phyloP scores from a whole-genome alignment of 2,113 vertebrate genomes.

The Albula goreensis region DNA sequence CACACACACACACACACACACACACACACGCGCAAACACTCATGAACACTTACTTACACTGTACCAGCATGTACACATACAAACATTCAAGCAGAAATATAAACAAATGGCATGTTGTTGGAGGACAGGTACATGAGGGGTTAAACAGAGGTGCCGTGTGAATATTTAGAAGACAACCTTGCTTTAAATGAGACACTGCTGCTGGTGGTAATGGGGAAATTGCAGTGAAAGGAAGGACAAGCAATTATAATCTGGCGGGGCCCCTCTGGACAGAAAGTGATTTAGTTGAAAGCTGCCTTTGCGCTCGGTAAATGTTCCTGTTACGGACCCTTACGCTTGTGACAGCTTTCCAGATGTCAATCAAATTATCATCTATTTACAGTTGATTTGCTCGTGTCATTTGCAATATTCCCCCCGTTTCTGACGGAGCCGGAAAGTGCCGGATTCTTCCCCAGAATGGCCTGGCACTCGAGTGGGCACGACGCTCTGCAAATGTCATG shows the following conservation, averaged over 20 bases:
- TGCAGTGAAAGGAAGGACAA: constrained; percentile 98
- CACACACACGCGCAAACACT: neutral
- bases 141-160: constrained; percentile 81
- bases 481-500: constrained; percentile 97
- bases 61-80: neutral
- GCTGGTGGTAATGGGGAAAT: constrained; percentile 98
- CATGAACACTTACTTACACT: neutral
- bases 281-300: constrained; percentile 96
- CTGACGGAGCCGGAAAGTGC: constrained; percentile 89
- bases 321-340: constrained; percentile 84
- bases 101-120: neutral
- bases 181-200: constrained; percentile 93
- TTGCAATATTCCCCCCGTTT: constrained; percentile 94
- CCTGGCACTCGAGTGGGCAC: constrained; percentile 82
- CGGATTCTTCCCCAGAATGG: constrained; percentile 80
- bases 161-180: constrained; percentile 92
- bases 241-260: constrained; percentile 98
- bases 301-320: constrained; percentile 86
- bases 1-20: constrained; percentile 26
- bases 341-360: constrained; percentile 99
- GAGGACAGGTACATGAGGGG: constrained; percentile 74
- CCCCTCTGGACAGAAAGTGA: constrained; percentile 96
- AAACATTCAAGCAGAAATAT: neutral
- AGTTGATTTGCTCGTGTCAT: constrained; percentile 99
- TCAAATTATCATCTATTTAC: constrained; percentile 99